phyloP scores from a whole-genome alignment of 2,113 vertebrate species.

The Excalfactoria chinensis region DNA sequence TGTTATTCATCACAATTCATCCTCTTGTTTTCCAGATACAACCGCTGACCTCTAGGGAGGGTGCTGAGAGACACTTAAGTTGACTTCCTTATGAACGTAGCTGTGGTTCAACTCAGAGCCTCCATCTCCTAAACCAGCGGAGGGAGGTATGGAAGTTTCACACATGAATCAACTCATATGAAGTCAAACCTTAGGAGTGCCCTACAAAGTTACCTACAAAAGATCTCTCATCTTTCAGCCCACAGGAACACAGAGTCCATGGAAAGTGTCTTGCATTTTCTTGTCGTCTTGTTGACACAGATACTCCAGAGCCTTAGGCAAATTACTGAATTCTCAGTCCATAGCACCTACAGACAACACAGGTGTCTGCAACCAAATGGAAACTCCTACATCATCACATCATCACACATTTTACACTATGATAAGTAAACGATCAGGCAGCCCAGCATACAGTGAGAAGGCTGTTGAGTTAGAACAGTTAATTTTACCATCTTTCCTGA shows the following conservation, averaged over 20 bases:
- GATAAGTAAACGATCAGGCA: not conserved
- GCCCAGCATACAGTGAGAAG: not conserved
- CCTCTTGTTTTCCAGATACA: slow-evolving; percentile 7
- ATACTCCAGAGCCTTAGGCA: not conserved
- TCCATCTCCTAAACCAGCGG: accelerated
- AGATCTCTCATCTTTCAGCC: accelerated
- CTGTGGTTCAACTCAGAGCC: not conserved
- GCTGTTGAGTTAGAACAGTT: not conserved
- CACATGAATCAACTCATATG: not conserved
- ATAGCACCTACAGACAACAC: not conserved
- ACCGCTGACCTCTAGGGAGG: not conserved
- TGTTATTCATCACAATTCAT: not conserved
- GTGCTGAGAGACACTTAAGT: not conserved
- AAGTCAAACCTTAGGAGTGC: not conserved
- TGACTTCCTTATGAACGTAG: not conserved
- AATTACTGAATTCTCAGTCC: not conserved
- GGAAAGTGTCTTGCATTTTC: not conserved
- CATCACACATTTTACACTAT: not conserved
- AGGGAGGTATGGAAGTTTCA: not conserved
- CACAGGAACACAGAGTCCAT: accelerated
- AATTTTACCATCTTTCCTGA: not conserved
- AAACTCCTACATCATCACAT: not conserved
- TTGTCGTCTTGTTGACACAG: not conserved
- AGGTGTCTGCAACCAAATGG: not conserved
- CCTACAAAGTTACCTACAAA: not conserved